Base-by-base conservation (phyloP, 2,888 invertebrate genomes). In the Argyra leucocephala region DNA sequence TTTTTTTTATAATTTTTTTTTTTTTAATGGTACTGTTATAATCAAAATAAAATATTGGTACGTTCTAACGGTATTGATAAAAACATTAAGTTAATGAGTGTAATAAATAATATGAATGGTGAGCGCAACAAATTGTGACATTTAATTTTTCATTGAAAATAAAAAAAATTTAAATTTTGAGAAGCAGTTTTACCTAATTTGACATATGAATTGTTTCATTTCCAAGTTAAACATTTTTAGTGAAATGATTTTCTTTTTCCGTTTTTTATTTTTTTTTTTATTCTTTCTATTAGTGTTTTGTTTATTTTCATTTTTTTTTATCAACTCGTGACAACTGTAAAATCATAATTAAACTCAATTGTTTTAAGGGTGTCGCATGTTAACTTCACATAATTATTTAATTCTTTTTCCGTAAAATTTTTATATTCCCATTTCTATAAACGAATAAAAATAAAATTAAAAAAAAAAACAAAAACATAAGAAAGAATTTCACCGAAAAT, bases 331-430 rank as follows among this genome's bases (percentile, higher is more conserved):
- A 61, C 61, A 61, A 61, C 61, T 61, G 61, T 24, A 61, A 61
- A 61, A 31, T 61, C 61, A 61, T 61, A 61, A 61, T 61, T 61
- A 61, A 61, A 61, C 61, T 26, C 61, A 61, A 61, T 61, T 61
- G 61, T 24, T 61, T 61, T 61, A 61, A 26, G 61, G 61, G 61
- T n/a, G 24, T 61, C 24, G 61, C 61, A 61, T 61, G 61, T 61
- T 61, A 61, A 61, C 21, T 61, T 24, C 26, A 61, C 24, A 61
- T 61, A 61, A 61, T 61, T 61, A 24, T 48, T 48, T 48, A 48
- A 48, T 48, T 48, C 48, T 48, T 48, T 48, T 48, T 48, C 48
- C 48, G 48, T 48, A 15, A 48, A 48, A 48, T 48, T 48, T 48
- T 48, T 48, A 48, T 48, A 48, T n/a, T n/a, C 48, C 48, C 48